phyloP scores from a whole-genome alignment of 2,797 vertebrate species.

The Ammospiza maritima region DNA sequence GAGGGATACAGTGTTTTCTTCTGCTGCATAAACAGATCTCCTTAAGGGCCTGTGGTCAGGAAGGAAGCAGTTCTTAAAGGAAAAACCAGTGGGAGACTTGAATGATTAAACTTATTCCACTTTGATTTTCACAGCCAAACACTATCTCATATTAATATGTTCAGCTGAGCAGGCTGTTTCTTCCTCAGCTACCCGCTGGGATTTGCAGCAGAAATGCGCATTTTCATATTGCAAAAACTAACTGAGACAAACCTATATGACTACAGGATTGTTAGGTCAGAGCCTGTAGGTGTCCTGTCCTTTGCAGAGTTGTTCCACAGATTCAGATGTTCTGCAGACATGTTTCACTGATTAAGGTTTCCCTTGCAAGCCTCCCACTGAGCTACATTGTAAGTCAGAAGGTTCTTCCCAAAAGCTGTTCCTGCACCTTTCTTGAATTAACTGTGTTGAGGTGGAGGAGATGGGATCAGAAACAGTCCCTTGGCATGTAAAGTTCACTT shows the following conservation, averaged over 20 bases:
- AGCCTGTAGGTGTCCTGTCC: neutral
- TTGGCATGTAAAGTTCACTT: neutral
- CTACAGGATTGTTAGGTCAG: neutral
- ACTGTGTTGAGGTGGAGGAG: neutral
- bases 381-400: neutral
- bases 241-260: neutral
- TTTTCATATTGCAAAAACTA: neutral
- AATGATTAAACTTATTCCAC: neutral
- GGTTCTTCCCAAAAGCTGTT: neutral
- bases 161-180: neutral
- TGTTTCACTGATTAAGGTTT: neutral
- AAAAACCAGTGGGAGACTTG: neutral
- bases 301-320: neutral
- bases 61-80: neutral
- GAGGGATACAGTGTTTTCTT: neutral
- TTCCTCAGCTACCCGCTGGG: neutral
- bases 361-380: neutral
- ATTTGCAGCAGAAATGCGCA: neutral
- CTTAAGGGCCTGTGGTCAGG: neutral
- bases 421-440: neutral
- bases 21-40: fast-evolving
- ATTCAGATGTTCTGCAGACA: neutral
- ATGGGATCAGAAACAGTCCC: neutral
- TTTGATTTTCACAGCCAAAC: neutral
- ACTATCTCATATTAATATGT: neutral